Percentiles rank a stretch among this genome's conserved stretches.
These are phyloP conservation scores for Sphecodes monilicornis DNA, from an alignment of 2,888 invertebrate genomes.

Conservation along the genomic window DNA sequence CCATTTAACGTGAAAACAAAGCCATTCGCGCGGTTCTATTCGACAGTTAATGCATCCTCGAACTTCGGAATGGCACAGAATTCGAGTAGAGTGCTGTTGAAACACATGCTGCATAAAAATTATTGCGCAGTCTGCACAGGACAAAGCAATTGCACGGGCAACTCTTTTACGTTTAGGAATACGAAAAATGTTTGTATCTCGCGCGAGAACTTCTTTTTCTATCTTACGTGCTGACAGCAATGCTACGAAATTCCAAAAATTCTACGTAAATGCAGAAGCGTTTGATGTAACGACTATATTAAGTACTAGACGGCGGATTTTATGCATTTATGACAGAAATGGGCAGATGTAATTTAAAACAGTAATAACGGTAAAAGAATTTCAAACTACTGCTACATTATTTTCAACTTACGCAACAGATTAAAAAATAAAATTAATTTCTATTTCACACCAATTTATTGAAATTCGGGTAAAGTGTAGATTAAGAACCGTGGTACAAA, in stretches of 20 bases:
- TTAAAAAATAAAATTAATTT: no score
- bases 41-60: constrained; percentile 35
- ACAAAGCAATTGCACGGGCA: not conserved
- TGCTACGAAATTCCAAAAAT: not conserved
- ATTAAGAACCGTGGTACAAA: no score
- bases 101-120: constrained; percentile 20
- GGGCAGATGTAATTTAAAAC: no score
- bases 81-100: not conserved
- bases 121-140: not conserved
- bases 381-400: no score
- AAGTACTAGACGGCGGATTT: no score
- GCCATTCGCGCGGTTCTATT: constrained; percentile 17
- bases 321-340: no score
- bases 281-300: no score
- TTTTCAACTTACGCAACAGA: no score
- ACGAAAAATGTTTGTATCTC: not conserved
- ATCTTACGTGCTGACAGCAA: not conserved
- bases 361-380: no score
- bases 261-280: not conserved
- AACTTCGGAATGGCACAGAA: not conserved
- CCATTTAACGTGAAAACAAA: constrained; percentile 42
- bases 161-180: not conserved
- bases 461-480: no score
- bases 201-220: not conserved
- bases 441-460: no score